Base-by-base conservation (phyloP, 2,113 vertebrate species). In the Stictonetta naevosa region DNA sequence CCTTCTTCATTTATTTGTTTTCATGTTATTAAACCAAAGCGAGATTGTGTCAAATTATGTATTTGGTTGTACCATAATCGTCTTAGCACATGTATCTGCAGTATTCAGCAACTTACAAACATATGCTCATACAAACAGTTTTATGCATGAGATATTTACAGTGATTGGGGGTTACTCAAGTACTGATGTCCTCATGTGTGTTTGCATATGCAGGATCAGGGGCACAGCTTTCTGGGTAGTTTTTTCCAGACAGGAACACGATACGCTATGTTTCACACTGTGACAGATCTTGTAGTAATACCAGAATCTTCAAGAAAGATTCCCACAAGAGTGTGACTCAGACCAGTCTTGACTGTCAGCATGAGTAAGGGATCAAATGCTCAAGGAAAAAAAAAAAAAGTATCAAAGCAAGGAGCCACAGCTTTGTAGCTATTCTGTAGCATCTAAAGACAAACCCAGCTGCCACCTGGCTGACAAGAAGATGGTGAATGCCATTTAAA, bases 291-390 rank as follows among this genome's bases (percentile, higher is more conserved):
- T 33, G 44, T 21, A 79, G 77, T 46, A 89, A 82, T 29, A 64
- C 52, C 50, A 42, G 82, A 34, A 82, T 36, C 53, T 92, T 76
- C 77, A 82, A 53, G 42, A 82, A 91, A 40, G 66, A 62, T 28
- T 84, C 74, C 84, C 62, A 76, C 48, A 89, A 28, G 81, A 75
- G 21, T 29, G 50, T 79, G 84, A 89, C 77, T 93, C 62, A 84
- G 91, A 86, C 53, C 10, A 0, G 66, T 79, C 81, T 73, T 1
- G 0, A 31, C 86, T 95, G 91, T 79, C 93, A 91, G 77, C 38
- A 53, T 53, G 36, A 53, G 28, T 87, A 76, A 76, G 31, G 77
- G 48, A 85, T 94, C 71, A 93, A 82, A 79, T 17, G 42, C 38
- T 68, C 56, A 64, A 38, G 5, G 15, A 58, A 56, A 48, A 55